phyloP scores from a whole-genome alignment of 2,888 invertebrate genomes.

The Norana najaformis region DNA sequence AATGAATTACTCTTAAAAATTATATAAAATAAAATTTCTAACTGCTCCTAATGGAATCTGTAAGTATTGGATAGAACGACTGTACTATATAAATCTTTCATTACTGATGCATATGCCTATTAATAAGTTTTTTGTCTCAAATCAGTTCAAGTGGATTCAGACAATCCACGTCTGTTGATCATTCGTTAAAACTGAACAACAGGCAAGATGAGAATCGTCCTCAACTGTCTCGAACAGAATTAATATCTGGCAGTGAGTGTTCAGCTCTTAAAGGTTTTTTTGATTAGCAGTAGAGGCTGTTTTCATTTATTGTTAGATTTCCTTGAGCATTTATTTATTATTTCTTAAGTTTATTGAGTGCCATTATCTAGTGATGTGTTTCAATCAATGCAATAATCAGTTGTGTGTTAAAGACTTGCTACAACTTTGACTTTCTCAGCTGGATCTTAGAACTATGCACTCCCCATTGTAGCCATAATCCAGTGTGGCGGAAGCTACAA shows the following conservation, averaged over 20 bases:
- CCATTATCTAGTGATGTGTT: background rate
- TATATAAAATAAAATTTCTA: too few species aligned
- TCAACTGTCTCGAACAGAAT: background rate
- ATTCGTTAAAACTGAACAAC: conserved; percentile 16
- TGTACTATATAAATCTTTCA: too few species aligned
- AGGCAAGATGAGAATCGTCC: background rate
- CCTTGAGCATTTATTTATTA: background rate
- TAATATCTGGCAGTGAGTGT: background rate
- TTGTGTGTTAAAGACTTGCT: too few species aligned
- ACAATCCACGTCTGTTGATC: background rate
- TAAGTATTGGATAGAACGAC: background rate
- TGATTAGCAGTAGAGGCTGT: background rate
- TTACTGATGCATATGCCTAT: background rate
- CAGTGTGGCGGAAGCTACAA: too few species aligned
- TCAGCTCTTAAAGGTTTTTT: background rate
- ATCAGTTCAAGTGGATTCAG: background rate
- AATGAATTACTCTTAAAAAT: too few species aligned
- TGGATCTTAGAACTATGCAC: background rate
- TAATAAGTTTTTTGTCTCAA: background rate
- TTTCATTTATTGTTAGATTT: background rate
- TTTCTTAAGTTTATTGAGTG: background rate
- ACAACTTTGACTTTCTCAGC: background rate
- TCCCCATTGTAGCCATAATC: background rate
- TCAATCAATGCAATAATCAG: background rate
- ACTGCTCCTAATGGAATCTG: background rate